Evolutionary conservation across 2,113 vertebrate genomes (phyloP).

Genomic region (Erpornis zantholeuca): DNA sequence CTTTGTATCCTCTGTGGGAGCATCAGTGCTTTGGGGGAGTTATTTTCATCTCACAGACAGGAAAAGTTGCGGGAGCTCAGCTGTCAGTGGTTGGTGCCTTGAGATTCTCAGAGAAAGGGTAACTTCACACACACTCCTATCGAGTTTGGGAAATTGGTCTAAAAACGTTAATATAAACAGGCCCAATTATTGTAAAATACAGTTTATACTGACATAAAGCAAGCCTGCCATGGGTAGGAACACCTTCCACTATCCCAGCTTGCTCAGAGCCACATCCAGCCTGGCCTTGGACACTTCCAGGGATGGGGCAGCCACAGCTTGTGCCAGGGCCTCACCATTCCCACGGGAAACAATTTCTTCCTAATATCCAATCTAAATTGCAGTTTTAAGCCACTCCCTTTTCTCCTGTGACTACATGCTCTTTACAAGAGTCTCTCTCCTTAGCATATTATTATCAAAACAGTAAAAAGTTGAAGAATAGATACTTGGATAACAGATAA

Average conservation of each 20-base stretch:
- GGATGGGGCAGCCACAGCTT: background rate
- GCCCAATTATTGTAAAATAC: background rate
- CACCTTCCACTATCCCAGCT: background rate
- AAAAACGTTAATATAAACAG: background rate
- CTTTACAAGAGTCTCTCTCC: background rate
- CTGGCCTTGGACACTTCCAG: accelerated
- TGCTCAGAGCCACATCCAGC: background rate
- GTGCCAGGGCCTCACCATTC: background rate
- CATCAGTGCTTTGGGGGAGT: background rate
- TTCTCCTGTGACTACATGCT: background rate
- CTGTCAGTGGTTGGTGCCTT: background rate
- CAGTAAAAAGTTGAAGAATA: background rate
- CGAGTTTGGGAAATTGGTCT: background rate
- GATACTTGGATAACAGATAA: background rate
- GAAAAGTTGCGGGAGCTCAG: background rate
- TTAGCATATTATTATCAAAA: background rate
- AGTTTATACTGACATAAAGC: background rate
- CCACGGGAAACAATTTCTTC: background rate
- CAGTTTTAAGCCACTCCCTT: background rate
- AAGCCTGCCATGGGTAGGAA: background rate
- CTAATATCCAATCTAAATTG: accelerated
- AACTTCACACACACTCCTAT: background rate
- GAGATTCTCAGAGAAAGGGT: background rate
- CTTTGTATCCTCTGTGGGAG: accelerated
- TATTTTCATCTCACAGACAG: background rate